Evolutionary conservation across 1,140 invertebrate species (phyloP), one percentile per base, ranked within the genome.

Genomic region (Camponotus pennsylvanicus): DNA sequence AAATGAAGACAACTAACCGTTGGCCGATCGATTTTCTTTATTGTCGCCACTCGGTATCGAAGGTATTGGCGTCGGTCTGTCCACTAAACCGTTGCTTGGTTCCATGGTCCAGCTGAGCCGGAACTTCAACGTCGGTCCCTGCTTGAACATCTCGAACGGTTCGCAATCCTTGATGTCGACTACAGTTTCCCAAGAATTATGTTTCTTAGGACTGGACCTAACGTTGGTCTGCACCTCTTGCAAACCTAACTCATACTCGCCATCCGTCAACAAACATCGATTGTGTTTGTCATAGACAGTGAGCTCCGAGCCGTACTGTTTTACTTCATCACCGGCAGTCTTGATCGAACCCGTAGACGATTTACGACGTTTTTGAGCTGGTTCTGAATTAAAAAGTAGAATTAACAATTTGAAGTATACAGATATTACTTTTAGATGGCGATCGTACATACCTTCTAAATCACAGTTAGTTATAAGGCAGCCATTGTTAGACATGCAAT

Each of bases 241-340:
- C 79, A 99, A 93, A 69, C 97, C 97, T 61, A 99, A 95, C 93
- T 99, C 98, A 95, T 99, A 99, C 93, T 99, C 98, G 1, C 98
- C 98, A 91, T 98, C 98, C 0, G 97, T 97, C 6, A 99, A 95
- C 40, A 98, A 95, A 93, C 98, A 99, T 8, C 97, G 96, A 92
- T 97, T 98, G 88, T 98, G 97, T 93, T 98, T 98, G 92, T 99
- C 98, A 93, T 98, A 99, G 27, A 99, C 97, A 63, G 98, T 97
- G 21, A 99, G 95, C 94, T 99, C 98, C 64, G 98, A 97, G 45
- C 97, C 97, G 92, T 97, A 98, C 4, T 97, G 93, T 92, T 97
- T 97, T 8, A 96, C 95, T 91, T 97, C 96, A 82, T 96, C 96
- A 87, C 91, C 87, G 61, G 91, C 83, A 57, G 93, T 93, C 64